Evolutionary conservation across 2,888 invertebrate species (phyloP).

Genomic region (Dioctria linearis): DNA sequence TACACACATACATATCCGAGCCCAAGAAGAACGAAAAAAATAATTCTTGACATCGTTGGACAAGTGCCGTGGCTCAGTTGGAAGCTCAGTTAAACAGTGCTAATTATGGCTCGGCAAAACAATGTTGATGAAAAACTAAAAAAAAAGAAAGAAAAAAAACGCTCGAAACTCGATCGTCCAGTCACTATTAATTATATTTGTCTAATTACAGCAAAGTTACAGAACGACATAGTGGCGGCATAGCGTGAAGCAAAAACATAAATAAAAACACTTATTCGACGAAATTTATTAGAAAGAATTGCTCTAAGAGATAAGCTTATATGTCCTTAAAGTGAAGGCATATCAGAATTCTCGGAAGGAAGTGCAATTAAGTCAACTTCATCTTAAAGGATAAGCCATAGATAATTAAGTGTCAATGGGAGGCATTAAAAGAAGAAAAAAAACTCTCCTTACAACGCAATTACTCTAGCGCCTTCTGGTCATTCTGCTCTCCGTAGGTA

Average conservation of each 20-base stretch:
- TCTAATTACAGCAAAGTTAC: conserved; percentile 35
- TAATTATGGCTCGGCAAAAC: conserved; percentile 28
- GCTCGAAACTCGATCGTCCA: background rate
- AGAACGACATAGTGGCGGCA: conserved; percentile 6
- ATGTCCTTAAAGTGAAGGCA: conserved; percentile 37
- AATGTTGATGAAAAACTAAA: conserved; percentile 7
- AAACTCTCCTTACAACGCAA: background rate
- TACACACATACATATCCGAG: background rate
- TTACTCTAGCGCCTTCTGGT: conserved; percentile 37
- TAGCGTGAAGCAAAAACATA: conserved; percentile 6
- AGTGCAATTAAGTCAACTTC: conserved; percentile 41
- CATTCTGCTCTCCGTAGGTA: background rate
- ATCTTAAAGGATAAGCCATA: conserved; percentile 6
- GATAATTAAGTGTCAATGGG: conserved; percentile 41
- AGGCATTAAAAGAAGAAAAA: background rate
- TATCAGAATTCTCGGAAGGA: conserved; percentile 30
- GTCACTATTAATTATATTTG: conserved; percentile 36
- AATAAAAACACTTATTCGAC: background rate
- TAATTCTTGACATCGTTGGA: conserved; percentile 37
- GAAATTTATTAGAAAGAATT: conserved; percentile 41
- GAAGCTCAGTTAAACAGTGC: conserved; percentile 32
- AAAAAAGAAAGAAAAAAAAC: conserved; percentile 8
- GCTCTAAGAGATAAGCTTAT: conserved; percentile 17
- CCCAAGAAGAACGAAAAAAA: background rate
- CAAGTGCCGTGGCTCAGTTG: conserved; percentile 7